Percentiles rank a stretch among this genome's conserved stretches.
Evolutionary conservation across 1,140 invertebrate species (phyloP).

Genomic region (Diorhabda elongata): DNA sequence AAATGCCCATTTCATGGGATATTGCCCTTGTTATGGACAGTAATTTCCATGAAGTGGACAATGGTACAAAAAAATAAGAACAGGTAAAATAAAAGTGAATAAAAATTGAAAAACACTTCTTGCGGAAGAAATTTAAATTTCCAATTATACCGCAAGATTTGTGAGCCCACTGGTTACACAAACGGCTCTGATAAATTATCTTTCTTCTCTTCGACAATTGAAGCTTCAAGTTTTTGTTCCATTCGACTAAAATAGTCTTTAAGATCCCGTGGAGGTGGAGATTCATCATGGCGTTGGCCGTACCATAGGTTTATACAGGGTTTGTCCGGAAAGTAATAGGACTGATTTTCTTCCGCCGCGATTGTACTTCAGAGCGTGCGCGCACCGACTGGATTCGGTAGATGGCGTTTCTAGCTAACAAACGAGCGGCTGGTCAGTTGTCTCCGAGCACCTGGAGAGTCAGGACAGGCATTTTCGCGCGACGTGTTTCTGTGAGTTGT

Average conservation of each 20-base stretch:
- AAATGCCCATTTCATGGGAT: background rate
- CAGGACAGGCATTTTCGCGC: too few species aligned
- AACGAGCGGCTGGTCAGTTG: too few species aligned
- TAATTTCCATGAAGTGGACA: background rate
- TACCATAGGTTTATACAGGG: background rate
- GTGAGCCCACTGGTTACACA: background rate
- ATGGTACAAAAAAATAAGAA: background rate
- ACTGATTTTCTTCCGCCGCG: too few species aligned
- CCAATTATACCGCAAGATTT: background rate
- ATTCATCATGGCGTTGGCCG: background rate
- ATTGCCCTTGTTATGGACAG: background rate
- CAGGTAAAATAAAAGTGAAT: background rate
- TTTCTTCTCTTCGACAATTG: background rate
- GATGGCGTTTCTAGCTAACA: too few species aligned
- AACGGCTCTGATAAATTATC: background rate
- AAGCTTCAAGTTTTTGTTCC: too few species aligned
- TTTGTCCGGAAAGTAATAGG: too few species aligned
- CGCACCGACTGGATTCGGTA: too few species aligned
- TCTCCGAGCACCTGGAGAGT: too few species aligned
- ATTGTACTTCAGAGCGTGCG: too few species aligned
- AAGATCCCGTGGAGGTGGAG: background rate
- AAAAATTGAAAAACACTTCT: background rate
- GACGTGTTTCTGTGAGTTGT: too few species aligned
- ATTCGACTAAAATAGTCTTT: background rate
- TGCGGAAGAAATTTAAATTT: background rate